Percentiles rank a stretch among this genome's conserved stretches.
Evolutionary conservation across 2,113 vertebrate genomes (phyloP).

Genomic region (Puma concolor): DNA sequence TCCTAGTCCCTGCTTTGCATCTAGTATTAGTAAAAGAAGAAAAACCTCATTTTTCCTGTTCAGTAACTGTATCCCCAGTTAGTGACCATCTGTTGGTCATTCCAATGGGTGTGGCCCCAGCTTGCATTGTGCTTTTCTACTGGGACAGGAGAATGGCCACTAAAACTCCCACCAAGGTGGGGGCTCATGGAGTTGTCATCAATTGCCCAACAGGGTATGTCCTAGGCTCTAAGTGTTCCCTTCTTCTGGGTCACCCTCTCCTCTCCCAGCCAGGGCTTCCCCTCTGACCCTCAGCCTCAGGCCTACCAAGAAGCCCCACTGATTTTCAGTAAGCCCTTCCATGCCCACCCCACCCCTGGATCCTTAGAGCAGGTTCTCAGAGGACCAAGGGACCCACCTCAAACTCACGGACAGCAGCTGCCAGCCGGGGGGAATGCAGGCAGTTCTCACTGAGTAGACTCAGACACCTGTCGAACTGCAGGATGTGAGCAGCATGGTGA

Average conservation of each 20-base stretch:
- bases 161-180: fast-evolving
- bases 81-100: neutral
- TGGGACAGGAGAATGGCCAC: neutral
- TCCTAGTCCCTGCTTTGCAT: neutral
- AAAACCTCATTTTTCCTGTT: neutral
- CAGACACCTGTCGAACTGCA: slow-evolving; percentile 93
- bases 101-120: neutral
- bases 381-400: slow-evolving; percentile 88
- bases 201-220: fast-evolving
- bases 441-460: slow-evolving; percentile 92
- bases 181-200: neutral
- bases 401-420: slow-evolving; percentile 88
- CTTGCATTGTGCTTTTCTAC: neutral
- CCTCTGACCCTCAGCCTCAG: neutral
- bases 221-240: neutral
- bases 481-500: slow-evolving; percentile 92
- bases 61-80: neutral
- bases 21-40: neutral
- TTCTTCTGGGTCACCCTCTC: neutral
- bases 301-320: neutral
- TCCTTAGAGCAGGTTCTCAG: neutral
- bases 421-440: slow-evolving; percentile 87
- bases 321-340: neutral
- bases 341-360: neutral
- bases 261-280: neutral